Base-by-base conservation (phyloP, 2,113 vertebrate genomes). In the Microtus pennsylvanicus region DNA sequence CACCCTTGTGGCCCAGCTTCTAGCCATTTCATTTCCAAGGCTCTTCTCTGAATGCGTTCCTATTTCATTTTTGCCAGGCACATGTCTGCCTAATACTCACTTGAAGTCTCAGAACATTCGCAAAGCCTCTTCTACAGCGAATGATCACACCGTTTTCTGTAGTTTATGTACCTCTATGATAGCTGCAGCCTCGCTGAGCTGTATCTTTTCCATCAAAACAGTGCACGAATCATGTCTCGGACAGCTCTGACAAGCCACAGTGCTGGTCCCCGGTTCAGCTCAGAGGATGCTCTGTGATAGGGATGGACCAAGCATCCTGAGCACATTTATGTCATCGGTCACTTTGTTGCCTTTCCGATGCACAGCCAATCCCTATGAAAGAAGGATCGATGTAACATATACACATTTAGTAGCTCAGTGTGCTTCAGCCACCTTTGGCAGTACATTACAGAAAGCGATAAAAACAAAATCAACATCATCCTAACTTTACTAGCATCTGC, bases 311-410 rank as follows among this genome's bases (percentile, higher is more conserved):
- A 95, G 28, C 2, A 12, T 96, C 26, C 35, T 92, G 35, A 28
- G 12, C 63, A 61, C 45, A 69, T 63, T 69, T 69, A 65, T 42
- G 14, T 75, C 35, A 78, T 55, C 24, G 87, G 2, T 95, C 78
- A 45, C 24, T 70, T 94, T 10, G 9, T 81, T 87, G 38, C 17
- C n/a, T 90, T 95, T 76, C n/a, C 50, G 72, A 30, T 38, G 72
- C 35, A 91, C 55, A 90, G 89, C 88, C 89, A 67, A 76, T 52
- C 75, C 77, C 9, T 35, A 45, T n/a, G 55, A n/a, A 85, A 88
- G 35, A 22, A 52, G 81, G 90, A 55, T 76, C 7, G 14, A 50
- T 77, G 12, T 19, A 94, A 89, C 6, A 63, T 28, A 63, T 55
- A 74, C 16, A 65, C 55, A 72, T 67, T 38, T 72, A 72, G 33